Percentiles rank a stretch among this genome's conserved stretches.
These are phyloP conservation scores for Rhagophthalmus giganteus DNA, from an alignment of 2,888 invertebrate genomes.

Conservation along the genomic window DNA sequence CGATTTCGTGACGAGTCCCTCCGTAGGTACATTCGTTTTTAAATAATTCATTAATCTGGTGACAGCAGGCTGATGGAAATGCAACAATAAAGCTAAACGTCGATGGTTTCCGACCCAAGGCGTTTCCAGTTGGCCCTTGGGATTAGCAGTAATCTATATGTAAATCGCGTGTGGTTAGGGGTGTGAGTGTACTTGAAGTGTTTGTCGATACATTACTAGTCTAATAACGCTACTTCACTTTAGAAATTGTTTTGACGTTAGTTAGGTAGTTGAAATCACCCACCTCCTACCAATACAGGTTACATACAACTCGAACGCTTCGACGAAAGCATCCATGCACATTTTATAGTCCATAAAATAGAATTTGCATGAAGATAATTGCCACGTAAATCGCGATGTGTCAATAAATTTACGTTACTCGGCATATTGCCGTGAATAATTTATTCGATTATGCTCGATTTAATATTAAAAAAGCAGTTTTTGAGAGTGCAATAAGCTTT, in stretches of 20 bases:
- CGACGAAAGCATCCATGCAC: no score
- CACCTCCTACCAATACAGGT: background rate
- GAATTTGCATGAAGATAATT: no score
- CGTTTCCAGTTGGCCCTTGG: constrained; percentile 20
- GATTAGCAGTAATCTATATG: constrained; percentile 31
- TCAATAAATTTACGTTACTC: no score
- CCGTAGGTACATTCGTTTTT: no score
- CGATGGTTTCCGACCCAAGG: constrained; percentile 17
- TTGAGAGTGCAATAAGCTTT: no score
- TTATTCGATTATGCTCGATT: no score
- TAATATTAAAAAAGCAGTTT: no score
- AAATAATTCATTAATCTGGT: no score
- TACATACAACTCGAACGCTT: background rate
- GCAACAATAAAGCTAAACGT: constrained; percentile 18
- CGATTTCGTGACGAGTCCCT: no score
- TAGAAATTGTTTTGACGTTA: constrained; percentile 9
- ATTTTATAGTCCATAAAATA: no score
- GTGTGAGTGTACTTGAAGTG: constrained; percentile 17
- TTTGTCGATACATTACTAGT: constrained; percentile 18
- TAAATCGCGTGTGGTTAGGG: constrained; percentile 21
- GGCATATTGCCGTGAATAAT: no score
- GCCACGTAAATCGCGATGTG: no score
- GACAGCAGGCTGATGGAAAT: constrained; percentile 7
- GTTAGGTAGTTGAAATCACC: background rate
- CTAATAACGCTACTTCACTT: constrained; percentile 7